Percentiles rank a stretch among this genome's conserved stretches.
phyloP scores from a whole-genome alignment of 2,797 vertebrate genomes.

The Cyclura pinguis region DNA sequence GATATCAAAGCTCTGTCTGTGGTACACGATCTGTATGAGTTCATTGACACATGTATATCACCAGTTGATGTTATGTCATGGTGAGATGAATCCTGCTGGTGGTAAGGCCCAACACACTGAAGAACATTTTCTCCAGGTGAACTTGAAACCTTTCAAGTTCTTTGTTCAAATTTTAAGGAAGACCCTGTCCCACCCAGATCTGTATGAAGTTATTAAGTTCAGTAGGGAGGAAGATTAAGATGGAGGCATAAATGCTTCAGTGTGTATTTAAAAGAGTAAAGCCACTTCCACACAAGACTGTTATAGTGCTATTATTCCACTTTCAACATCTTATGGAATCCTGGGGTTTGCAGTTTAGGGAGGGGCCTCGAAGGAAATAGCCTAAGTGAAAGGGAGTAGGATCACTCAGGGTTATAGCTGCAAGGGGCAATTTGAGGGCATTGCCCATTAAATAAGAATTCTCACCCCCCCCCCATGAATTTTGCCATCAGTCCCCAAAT shows the following conservation, averaged over 20 bases:
- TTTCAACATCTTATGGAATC: too few relatives aligned
- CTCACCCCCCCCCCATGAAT: too few relatives aligned
- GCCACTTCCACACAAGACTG: too few relatives aligned
- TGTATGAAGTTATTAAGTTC: neutral
- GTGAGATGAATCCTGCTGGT: neutral
- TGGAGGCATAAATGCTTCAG: neutral
- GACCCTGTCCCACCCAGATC: neutral
- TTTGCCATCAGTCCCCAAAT: too few relatives aligned
- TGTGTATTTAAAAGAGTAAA: neutral
- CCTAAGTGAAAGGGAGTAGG: neutral
- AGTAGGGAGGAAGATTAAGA: neutral
- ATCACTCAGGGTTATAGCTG: too few relatives aligned
- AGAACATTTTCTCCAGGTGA: neutral
- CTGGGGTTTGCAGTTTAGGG: too few relatives aligned
- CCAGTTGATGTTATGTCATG: neutral
- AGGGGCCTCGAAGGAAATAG: too few relatives aligned
- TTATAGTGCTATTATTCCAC: too few relatives aligned
- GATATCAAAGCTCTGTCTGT: neutral
- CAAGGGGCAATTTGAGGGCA: too few relatives aligned
- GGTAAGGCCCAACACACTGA: neutral
- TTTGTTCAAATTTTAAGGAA: too few relatives aligned
- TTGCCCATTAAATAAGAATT: too few relatives aligned
- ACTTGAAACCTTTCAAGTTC: neutral
- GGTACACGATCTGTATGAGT: neutral
- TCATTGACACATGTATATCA: neutral